Evolutionary conservation across 1,140 invertebrate genomes (phyloP).

Genomic region (Centruroides vittatus): DNA sequence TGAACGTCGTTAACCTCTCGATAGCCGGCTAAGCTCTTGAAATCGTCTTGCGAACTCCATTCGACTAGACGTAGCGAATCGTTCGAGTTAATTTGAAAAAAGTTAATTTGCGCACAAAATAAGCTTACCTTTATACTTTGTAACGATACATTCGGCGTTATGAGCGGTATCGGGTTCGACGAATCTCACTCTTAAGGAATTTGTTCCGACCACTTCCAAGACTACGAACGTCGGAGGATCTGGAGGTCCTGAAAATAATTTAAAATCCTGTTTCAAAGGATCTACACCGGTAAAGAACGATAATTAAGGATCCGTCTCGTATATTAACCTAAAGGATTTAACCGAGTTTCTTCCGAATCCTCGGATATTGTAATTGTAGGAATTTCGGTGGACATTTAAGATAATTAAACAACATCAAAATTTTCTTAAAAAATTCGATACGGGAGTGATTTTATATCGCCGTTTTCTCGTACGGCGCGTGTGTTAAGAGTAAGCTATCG

Average conservation of each 20-base stretch:
- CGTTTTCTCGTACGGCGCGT: no score
- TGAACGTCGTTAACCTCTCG: slow-evolving; percentile 50
- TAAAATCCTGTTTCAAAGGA: no score
- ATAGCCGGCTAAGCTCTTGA: slow-evolving; percentile 56
- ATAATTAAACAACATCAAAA: no score
- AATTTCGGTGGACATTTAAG: no score
- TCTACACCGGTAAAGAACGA: no score
- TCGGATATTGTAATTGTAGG: no score
- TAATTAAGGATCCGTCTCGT: no score
- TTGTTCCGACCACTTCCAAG: slow-evolving; percentile 66
- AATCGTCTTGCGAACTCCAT: slow-evolving; percentile 64
- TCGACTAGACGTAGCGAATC: slow-evolving; percentile 35
- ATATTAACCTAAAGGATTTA: no score
- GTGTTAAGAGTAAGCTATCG: no score
- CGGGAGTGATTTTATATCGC: no score
- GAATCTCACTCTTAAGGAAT: slow-evolving; percentile 56
- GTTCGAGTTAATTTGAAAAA: slow-evolving; percentile 17
- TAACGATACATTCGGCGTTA: slow-evolving; percentile 56
- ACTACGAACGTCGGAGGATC: slow-evolving; percentile 56
- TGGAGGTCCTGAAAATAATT: slow-evolving; percentile 43
- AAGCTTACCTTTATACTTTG: slow-evolving; percentile 67
- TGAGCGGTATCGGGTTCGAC: slow-evolving; percentile 44
- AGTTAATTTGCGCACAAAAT: background rate
- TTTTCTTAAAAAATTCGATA: no score
- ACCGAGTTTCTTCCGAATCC: no score